Evolutionary conservation across 2,113 vertebrate genomes (phyloP).

Genomic region (Strix uralensis): DNA sequence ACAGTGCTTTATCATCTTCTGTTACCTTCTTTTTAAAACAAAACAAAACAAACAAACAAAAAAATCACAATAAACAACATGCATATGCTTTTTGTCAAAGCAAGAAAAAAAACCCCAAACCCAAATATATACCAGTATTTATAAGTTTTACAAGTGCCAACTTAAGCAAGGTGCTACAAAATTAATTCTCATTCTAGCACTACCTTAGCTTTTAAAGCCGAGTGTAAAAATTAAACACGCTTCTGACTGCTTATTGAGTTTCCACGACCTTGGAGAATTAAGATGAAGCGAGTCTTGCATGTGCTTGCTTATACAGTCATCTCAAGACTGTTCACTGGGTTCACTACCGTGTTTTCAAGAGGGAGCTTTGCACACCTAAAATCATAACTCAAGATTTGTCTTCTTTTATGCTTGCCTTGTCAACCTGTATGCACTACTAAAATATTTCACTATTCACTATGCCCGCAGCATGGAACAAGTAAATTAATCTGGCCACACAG

Average conservation of each 20-base stretch:
- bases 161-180: not conserved
- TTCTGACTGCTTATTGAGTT: not conserved
- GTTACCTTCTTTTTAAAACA: constrained; percentile 30
- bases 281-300: not conserved
- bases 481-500: not conserved
- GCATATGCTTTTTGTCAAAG: not conserved
- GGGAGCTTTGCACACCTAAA: not conserved
- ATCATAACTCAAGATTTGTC: not conserved
- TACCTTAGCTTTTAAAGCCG: not conserved
- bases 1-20: constrained; percentile 14
- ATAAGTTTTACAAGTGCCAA: not conserved
- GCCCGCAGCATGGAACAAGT: not conserved
- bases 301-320: not conserved
- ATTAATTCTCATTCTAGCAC: not conserved
- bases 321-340: not conserved
- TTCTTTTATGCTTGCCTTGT: not conserved
- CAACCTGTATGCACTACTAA: not conserved
- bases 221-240: not conserved
- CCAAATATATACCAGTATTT: not conserved
- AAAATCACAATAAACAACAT: not conserved
- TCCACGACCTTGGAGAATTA: not conserved
- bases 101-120: not conserved
- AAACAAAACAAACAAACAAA: not conserved
- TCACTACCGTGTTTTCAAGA: not conserved
- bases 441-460: not conserved